Percentiles rank a stretch among this genome's conserved stretches.
These are phyloP conservation scores for Camelus bactrianus DNA, from an alignment of 2,113 vertebrate species.

Conservation along the genomic window DNA sequence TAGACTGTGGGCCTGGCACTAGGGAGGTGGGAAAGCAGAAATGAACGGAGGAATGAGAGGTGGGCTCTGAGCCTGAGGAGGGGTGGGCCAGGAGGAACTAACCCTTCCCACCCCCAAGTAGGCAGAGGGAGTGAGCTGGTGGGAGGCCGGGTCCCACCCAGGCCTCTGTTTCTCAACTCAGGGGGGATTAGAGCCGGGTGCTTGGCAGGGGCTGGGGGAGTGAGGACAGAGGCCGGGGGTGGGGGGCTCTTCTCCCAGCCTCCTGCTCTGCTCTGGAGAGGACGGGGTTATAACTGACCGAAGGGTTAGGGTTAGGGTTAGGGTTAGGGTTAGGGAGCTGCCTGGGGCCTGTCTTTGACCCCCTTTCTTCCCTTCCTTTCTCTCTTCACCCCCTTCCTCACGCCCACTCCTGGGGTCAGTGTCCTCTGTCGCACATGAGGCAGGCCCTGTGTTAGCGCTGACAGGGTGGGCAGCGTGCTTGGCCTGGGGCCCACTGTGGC, in stretches of 20 bases:
- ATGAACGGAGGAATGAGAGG: neutral
- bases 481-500: neutral
- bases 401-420: neutral
- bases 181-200: neutral
- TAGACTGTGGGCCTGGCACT: neutral
- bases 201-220: neutral
- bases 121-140: neutral
- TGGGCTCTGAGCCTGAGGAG: neutral
- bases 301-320: no score
- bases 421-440: neutral
- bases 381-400: neutral
- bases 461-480: rapidly evolving
- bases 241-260: neutral
- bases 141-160: neutral
- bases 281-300: no score
- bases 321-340: no score
- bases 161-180: neutral
- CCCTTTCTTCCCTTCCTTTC: neutral
- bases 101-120: neutral
- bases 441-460: neutral
- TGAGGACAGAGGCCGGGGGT: no score
- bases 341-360: no score
- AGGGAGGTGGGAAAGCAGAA: neutral
- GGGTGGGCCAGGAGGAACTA: neutral
- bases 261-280: neutral